Evolutionary conservation across 2,113 vertebrate species (phyloP), one percentile per base, ranked within the genome.

Genomic region (Upupa epops): DNA sequence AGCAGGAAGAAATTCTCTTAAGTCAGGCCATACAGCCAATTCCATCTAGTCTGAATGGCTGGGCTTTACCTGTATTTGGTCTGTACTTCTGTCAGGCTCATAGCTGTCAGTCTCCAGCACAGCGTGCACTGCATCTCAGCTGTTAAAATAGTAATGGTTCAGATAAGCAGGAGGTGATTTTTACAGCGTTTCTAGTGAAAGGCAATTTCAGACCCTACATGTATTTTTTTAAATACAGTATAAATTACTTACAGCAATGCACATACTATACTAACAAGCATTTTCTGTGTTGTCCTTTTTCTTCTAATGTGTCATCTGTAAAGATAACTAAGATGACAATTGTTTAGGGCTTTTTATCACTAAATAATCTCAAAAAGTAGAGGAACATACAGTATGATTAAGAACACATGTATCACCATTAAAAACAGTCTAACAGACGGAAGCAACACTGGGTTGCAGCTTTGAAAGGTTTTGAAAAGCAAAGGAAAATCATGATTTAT

Each of bases 61-160:
- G 56, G 66, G 31, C 28, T 94, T 95, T 88, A 83, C 61, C 56
- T 80, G 37, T 29, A 59, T 87, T 82, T 88, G 74, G 58, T 82
- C 70, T 64, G n/a, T 42, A 42, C 25, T 79, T 72, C 34, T 75
- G 54, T 48, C 22, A 88, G 69, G 37, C 52, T 83, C 65, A 78
- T 72, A 79, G 80, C 24, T 60, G 2, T 59, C n/a, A n/a, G n/a
- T 91, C 61, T 71, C 31, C 32, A 83, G 37, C 8, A 25, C 8
- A 29, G 11, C 1, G 2, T 10, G 24, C 22, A 32, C 26, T 49
- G 20, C 8, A 11, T 51, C 92, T 86, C 88, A 58, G 36, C 48
- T 75, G 71, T 29, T 88, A 91, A 83, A 92, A 84, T 60, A 83
- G 17, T 19, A 71, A 60, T 45, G 20, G 18, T 59, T 88, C 15